A percentile compares a stretch with the other conserved stretches of the same genome.
phyloP scores from a whole-genome alignment of 2,113 vertebrate species.

The Prunella himalayana region DNA sequence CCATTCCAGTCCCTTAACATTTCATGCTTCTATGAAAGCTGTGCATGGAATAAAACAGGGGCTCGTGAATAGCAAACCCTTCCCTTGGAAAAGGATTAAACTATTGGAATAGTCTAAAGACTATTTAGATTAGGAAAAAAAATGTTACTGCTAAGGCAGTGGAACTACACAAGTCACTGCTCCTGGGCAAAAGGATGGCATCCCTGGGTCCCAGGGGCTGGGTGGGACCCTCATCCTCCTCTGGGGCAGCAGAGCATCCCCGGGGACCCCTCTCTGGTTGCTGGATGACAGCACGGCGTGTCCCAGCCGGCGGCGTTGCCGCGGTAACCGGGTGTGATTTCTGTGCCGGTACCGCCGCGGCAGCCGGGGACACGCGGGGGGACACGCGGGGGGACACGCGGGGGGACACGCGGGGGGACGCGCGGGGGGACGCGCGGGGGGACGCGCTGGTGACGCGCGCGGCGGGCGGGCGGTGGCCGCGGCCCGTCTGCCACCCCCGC shows the following conservation, averaged over 20 bases:
- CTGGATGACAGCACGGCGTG: slow-evolving; percentile 47
- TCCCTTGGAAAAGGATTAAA: neutral
- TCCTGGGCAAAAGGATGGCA: neutral
- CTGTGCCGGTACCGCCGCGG: too few species aligned
- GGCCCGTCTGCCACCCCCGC: neutral
- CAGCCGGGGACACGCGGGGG: too few species aligned
- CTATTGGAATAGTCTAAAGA: too few species aligned
- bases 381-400: too few species aligned
- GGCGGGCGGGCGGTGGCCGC: neutral
- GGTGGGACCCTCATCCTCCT: neutral
- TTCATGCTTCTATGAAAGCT: neutral
- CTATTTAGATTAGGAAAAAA: neutral
- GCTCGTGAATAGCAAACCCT: neutral
- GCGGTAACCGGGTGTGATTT: too few species aligned
- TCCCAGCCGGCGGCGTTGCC: slow-evolving; percentile 58
- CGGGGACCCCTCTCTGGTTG: slow-evolving; percentile 8
- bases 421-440: neutral
- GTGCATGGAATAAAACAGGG: neutral
- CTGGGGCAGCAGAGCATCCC: neutral
- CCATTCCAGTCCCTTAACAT: neutral
- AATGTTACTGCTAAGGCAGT: neutral
- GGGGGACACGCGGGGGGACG: neutral
- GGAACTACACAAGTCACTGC: neutral
- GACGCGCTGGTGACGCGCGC: slow-evolving; percentile 41
- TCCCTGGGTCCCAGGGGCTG: neutral